These are phyloP conservation scores for Elephantulus edwardii DNA, from an alignment of 2,113 vertebrate genomes.

Conservation along the genomic window DNA sequence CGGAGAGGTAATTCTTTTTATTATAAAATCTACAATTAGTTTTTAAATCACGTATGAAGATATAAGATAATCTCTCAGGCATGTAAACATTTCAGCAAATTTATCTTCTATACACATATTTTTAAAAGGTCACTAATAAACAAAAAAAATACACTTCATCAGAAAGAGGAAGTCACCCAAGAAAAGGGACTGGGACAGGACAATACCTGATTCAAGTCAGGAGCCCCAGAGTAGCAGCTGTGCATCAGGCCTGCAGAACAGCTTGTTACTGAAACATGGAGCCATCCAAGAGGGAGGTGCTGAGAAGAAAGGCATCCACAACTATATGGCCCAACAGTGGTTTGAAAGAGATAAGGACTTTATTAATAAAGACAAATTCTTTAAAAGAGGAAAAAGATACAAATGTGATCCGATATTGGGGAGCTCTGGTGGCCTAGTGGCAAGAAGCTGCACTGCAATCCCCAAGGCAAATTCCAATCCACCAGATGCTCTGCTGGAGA, in stretches of 20 bases:
- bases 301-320: neutral
- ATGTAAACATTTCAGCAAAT: neutral
- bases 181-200: neutral
- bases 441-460: too few species aligned
- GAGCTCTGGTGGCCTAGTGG: too few species aligned
- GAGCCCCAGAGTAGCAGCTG: neutral
- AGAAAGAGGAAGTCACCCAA: constrained; percentile 24
- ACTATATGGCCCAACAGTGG: neutral
- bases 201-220: neutral
- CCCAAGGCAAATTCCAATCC: too few species aligned
- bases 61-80: neutral
- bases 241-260: neutral
- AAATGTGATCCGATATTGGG: neutral
- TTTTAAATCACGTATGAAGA: neutral
- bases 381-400: neutral
- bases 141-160: neutral
- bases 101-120: neutral
- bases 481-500: too few species aligned
- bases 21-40: neutral
- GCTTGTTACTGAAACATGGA: neutral
- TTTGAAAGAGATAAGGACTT: neutral
- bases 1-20: neutral
- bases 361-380: neutral
- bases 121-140: neutral
- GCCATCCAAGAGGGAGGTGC: neutral